These are phyloP conservation scores for Neuroterus valhalla DNA, from an alignment of 1,140 invertebrate species.

Conservation along the genomic window DNA sequence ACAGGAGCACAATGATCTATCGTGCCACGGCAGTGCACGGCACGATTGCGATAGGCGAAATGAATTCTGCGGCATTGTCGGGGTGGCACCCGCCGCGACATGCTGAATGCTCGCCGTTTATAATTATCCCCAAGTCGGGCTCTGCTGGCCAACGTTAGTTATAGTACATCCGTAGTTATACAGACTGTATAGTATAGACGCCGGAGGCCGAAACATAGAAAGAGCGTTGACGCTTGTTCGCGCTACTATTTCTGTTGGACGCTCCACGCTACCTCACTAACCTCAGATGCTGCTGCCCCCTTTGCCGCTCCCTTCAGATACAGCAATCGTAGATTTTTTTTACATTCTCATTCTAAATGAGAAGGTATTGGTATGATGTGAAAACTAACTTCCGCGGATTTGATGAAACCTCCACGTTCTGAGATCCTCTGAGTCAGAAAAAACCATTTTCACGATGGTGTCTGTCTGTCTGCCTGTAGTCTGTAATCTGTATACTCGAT, in stretches of 20 bases:
- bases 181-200: constrained; percentile 42
- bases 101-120: constrained; percentile 47
- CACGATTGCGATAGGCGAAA: constrained; percentile 45
- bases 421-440: too few species aligned
- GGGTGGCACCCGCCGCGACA: constrained; percentile 35
- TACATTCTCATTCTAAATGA: too few species aligned
- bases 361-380: too few species aligned
- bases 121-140: constrained; percentile 56
- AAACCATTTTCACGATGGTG: too few species aligned
- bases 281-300: too few species aligned
- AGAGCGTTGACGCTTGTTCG: constrained; percentile 51
- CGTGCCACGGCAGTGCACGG: constrained; percentile 12
- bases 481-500: too few species aligned
- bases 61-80: constrained; percentile 54
- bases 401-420: too few species aligned
- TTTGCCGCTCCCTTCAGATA: too few species aligned
- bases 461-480: too few species aligned
- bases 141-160: constrained; percentile 35
- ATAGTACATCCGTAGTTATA: constrained; percentile 16
- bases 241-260: constrained; percentile 49
- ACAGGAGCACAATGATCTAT: constrained; percentile 27
- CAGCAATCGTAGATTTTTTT: too few species aligned
- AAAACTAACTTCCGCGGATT: too few species aligned
- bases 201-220: constrained; percentile 49
- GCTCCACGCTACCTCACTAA: constrained; percentile 23